These are phyloP conservation scores for Clupea harengus DNA, from an alignment of 2,113 vertebrate genomes.

Conservation along the genomic window DNA sequence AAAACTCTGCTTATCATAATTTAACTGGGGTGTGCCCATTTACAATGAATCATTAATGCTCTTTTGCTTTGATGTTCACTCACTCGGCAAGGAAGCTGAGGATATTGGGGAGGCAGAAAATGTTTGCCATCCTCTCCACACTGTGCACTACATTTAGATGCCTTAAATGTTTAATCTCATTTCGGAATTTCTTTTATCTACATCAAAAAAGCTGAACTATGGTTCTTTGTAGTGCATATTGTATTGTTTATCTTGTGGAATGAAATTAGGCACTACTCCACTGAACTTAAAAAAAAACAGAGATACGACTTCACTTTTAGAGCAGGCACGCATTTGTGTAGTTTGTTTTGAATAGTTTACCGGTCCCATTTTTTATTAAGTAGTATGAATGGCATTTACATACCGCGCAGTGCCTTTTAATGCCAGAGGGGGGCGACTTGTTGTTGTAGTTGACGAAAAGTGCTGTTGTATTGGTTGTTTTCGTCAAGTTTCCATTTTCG, in stretches of 20 bases:
- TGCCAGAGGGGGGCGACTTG: not conserved
- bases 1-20: constrained; percentile 48
- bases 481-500: not conserved
- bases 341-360: not conserved
- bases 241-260: constrained; percentile 13
- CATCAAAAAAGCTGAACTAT: not conserved
- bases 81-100: constrained; percentile 1
- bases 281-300: not conserved
- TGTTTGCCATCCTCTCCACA: constrained; percentile 13
- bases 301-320: not conserved
- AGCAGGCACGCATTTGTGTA: not conserved
- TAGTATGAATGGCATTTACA: not conserved
- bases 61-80: constrained; percentile 39
- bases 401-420: not conserved
- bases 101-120: constrained; percentile 14
- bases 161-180: constrained; percentile 20
- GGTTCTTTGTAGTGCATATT: constrained; percentile 41
- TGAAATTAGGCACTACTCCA: not conserved
- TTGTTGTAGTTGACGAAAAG: not conserved
- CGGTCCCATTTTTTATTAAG: not conserved
- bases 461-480: not conserved
- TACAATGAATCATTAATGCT: constrained; percentile 43
- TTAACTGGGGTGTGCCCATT: constrained; percentile 45
- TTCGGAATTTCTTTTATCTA: constrained; percentile 11
- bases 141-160: constrained; percentile 3